Evolutionary conservation across 2,797 vertebrate genomes (phyloP).

Genomic region (Notolepis coatsorum): DNA sequence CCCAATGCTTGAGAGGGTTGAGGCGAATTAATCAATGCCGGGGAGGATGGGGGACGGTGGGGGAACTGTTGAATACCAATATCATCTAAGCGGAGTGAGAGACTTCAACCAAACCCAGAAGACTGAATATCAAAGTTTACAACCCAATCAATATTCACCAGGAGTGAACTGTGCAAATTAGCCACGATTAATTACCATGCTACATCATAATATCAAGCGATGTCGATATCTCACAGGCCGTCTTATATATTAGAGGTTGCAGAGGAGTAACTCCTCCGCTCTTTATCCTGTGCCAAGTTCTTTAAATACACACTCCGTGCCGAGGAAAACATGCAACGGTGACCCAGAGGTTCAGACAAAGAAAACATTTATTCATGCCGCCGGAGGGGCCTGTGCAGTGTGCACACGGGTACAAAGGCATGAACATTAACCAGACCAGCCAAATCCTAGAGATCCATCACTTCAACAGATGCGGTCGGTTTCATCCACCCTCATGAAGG

Average conservation of each 20-base stretch:
- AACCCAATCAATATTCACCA: neutral
- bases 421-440: neutral
- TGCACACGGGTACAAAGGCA: neutral
- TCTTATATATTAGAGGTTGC: slow-evolving; percentile 26
- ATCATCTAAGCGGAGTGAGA: too few relatives aligned
- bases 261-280: slow-evolving; percentile 30
- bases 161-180: neutral
- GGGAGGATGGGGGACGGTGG: too few relatives aligned
- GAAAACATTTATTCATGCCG: slow-evolving; percentile 12
- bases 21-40: too few relatives aligned
- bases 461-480: neutral
- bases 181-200: neutral
- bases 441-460: neutral
- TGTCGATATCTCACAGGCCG: slow-evolving; percentile 21
- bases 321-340: slow-evolving; percentile 6
- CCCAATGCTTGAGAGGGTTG: too few relatives aligned
- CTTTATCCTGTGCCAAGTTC: slow-evolving; percentile 35
- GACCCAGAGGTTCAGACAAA: slow-evolving; percentile 17
- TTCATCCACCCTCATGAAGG: neutral
- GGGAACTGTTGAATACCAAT: neutral
- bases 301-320: slow-evolving; percentile 34
- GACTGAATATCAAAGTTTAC: neutral
- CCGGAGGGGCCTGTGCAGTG: neutral
- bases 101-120: too few relatives aligned
- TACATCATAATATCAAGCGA: neutral